Evolutionary conservation across 2,888 invertebrate species (phyloP).

Genomic region (Aethes cnicana): DNA sequence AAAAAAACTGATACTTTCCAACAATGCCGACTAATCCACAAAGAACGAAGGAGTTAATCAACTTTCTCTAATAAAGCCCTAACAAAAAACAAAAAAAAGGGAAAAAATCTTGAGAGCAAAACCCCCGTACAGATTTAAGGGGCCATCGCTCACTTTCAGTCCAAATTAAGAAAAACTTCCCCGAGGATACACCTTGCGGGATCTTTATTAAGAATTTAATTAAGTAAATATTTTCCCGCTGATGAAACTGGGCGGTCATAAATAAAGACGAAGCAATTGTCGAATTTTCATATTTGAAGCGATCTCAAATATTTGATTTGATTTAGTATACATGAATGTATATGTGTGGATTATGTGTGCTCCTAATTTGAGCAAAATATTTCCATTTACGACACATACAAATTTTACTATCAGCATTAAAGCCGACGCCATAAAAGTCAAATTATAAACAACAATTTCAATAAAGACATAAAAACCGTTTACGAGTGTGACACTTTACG

Average conservation of each 20-base stretch:
- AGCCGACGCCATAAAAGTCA: slow-evolving; percentile 10
- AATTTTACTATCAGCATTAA: no score
- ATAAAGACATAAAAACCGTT: slow-evolving; percentile 53
- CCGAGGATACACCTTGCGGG: slow-evolving; percentile 45
- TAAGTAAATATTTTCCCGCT: slow-evolving; percentile 63
- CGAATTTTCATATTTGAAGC: slow-evolving; percentile 23
- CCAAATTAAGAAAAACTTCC: slow-evolving; percentile 47
- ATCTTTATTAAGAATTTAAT: slow-evolving; percentile 55
- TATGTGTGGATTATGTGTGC: no score
- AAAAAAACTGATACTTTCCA: slow-evolving; percentile 23
- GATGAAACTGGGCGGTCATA: slow-evolving; percentile 53
- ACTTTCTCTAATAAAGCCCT: slow-evolving; percentile 35
- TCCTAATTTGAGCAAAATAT: no score
- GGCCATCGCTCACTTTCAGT: slow-evolving; percentile 43
- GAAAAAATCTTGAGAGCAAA: slow-evolving; percentile 28
- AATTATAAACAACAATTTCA: slow-evolving; percentile 35
- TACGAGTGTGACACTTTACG: slow-evolving; percentile 39
- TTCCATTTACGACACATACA: no score
- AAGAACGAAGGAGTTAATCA: slow-evolving; percentile 41
- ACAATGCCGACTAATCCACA: slow-evolving; percentile 25
- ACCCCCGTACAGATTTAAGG: slow-evolving; percentile 45
- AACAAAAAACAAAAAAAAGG: slow-evolving; percentile 23
- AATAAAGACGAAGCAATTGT: slow-evolving; percentile 23
- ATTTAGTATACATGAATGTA: no score
- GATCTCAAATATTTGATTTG: slow-evolving; percentile 17